These are phyloP conservation scores for Periophthalmus magnuspinnatus DNA, from an alignment of 2,797 vertebrate species.

Conservation along the genomic window DNA sequence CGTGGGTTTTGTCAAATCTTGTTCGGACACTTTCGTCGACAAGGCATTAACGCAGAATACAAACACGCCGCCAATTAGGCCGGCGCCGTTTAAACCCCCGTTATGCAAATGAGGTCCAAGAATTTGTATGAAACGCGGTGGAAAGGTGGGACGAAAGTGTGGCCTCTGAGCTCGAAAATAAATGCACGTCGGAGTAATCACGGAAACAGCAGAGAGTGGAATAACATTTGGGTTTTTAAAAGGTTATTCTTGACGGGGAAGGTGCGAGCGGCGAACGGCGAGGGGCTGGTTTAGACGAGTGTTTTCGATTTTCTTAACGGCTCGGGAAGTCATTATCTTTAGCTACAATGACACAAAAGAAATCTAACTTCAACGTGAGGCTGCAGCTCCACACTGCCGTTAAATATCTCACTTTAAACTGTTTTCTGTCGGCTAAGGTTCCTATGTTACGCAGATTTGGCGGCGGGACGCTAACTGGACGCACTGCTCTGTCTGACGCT, in stretches of 20 bases:
- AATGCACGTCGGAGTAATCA: conserved; percentile 32
- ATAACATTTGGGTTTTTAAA: conserved; percentile 11
- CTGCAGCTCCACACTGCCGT: background rate
- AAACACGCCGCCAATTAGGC: conserved; percentile 60
- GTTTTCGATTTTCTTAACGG: background rate
- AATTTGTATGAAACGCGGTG: conserved; percentile 39
- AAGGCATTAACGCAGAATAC: conserved; percentile 60
- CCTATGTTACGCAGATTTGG: too few relatives aligned
- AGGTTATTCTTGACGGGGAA: conserved; percentile 12
- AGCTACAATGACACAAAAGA: background rate
- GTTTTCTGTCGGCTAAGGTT: too few relatives aligned
- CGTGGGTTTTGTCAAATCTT: conserved; percentile 23
- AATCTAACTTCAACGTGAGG: background rate
- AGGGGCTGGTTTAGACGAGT: conserved; percentile 17
- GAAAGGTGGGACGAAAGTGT: conserved; percentile 26
- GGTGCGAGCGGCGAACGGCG: conserved; percentile 27
- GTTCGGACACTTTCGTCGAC: conserved; percentile 50
- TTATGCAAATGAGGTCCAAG: conserved; percentile 48
- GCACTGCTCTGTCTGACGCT: too few relatives aligned
- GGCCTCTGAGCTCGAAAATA: conserved; percentile 16
- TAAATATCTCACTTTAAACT: background rate
- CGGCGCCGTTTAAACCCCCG: conserved; percentile 27
- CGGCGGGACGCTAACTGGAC: too few relatives aligned
- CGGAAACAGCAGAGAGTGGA: conserved; percentile 1
- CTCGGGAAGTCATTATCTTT: background rate